Evolutionary conservation across 1,140 invertebrate genomes (phyloP).

Genomic region (Rhagoletis zephyria): DNA sequence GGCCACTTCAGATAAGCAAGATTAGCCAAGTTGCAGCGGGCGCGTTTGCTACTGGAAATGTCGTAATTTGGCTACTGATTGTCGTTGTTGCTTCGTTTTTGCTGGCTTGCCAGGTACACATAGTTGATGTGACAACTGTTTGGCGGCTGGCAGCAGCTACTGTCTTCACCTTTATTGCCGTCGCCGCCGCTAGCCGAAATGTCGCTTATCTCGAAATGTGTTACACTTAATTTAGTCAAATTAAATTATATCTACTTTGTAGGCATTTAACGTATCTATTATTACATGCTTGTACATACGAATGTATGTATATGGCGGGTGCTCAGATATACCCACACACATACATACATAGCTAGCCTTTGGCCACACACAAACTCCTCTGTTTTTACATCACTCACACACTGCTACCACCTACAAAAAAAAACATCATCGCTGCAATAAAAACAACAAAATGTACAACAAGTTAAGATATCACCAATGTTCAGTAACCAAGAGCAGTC

Average conservation of each 20-base stretch:
- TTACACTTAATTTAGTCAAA: conserved; percentile 52
- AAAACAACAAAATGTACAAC: not conserved
- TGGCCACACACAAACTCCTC: not conserved
- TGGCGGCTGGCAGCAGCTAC: conserved; percentile 7
- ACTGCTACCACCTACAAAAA: not conserved
- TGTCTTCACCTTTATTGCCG: not conserved
- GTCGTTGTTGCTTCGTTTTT: not conserved
- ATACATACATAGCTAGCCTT: not conserved
- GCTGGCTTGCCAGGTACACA: not conserved
- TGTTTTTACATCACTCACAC: not conserved
- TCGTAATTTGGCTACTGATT: conserved; percentile 48
- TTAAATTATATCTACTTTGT: conserved; percentile 28
- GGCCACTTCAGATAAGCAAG: conserved; percentile 44
- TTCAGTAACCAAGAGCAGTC: not conserved
- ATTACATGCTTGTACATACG: not conserved
- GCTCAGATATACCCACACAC: not conserved
- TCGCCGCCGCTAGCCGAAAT: not conserved
- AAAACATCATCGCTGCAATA: not conserved
- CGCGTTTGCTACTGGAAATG: not conserved
- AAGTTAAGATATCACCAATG: not conserved
- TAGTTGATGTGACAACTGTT: conserved; percentile 42
- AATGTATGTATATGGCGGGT: not conserved
- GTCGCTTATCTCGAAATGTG: conserved; percentile 38
- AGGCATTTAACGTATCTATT: conserved; percentile 41
- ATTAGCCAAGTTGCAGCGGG: conserved; percentile 6